A percentile compares a stretch with the other conserved stretches of the same genome.
phyloP scores from a whole-genome alignment of 2,888 invertebrate genomes.

The Lapara coniferarum region DNA sequence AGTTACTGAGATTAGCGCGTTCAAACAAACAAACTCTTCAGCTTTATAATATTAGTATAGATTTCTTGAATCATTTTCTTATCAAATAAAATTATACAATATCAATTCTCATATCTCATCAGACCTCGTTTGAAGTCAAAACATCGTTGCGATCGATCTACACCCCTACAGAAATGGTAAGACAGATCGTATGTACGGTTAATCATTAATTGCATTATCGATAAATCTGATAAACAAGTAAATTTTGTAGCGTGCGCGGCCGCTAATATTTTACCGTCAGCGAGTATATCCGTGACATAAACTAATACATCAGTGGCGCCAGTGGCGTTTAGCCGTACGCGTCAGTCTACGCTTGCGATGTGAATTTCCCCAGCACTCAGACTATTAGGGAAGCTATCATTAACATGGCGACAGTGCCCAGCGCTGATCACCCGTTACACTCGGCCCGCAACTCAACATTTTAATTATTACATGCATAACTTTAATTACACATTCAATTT shows the following conservation, averaged over 20 bases:
- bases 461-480: slow-evolving; percentile 44
- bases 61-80: too few species aligned
- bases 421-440: slow-evolving; percentile 63
- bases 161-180: slow-evolving; percentile 1
- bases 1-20: too few species aligned
- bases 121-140: not conserved
- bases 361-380: slow-evolving; percentile 69
- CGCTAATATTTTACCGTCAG: slow-evolving; percentile 54
- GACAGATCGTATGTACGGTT: slow-evolving; percentile 22
- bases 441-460: slow-evolving; percentile 57
- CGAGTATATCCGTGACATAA: slow-evolving; percentile 68
- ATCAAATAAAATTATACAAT: not conserved
- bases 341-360: slow-evolving; percentile 72
- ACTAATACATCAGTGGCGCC: slow-evolving; percentile 77
- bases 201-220: slow-evolving; percentile 26
- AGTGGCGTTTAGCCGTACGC: slow-evolving; percentile 66
- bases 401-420: slow-evolving; percentile 75
- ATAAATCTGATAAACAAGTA: slow-evolving; percentile 31
- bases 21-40: too few species aligned
- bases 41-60: too few species aligned
- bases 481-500: slow-evolving; percentile 18
- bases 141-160: not conserved
- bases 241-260: slow-evolving; percentile 30
- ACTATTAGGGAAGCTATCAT: slow-evolving; percentile 79
- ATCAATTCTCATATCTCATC: not conserved